Percentiles rank a stretch among this genome's conserved stretches.
Evolutionary conservation across 2,797 vertebrate genomes (phyloP).

Genomic region (Dermochelys coriacea): DNA sequence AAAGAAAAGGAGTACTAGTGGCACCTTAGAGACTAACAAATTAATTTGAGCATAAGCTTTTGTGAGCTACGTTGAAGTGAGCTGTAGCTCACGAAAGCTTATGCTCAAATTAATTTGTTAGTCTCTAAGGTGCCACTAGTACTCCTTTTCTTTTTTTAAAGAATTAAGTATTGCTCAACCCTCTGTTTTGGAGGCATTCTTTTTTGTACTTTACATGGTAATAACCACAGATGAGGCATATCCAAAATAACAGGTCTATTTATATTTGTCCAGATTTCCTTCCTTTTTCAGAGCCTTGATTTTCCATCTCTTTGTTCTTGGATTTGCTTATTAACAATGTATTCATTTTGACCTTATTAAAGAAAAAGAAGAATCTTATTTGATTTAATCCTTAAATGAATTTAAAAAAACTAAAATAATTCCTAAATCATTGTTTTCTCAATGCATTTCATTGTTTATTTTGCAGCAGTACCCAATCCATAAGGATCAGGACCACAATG

Average conservation of each 20-base stretch:
- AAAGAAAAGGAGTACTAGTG: no score
- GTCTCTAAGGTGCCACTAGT: no score
- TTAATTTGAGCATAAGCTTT: no score
- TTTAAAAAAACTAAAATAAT: background rate
- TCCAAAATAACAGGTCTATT: conserved; percentile 7
- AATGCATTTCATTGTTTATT: background rate
- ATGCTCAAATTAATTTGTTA: no score
- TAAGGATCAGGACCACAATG: background rate
- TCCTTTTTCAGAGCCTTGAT: background rate
- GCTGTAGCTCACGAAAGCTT: no score
- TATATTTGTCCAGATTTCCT: conserved; percentile 17
- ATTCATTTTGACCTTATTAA: background rate
- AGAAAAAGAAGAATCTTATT: background rate
- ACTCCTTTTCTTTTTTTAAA: no score
- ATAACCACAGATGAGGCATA: conserved; percentile 27
- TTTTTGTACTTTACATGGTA: conserved; percentile 23
- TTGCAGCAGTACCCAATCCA: background rate
- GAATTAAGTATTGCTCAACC: conserved; percentile 34
- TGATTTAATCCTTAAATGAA: background rate
- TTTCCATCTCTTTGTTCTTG: background rate
- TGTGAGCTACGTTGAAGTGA: no score
- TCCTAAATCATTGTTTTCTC: background rate
- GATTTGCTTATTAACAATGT: background rate
- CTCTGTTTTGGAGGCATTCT: conserved; percentile 32
- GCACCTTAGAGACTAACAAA: no score